Conservation (phyloP, 2,113 vertebrate genomes). For the Sterna hirundo region DNA sequence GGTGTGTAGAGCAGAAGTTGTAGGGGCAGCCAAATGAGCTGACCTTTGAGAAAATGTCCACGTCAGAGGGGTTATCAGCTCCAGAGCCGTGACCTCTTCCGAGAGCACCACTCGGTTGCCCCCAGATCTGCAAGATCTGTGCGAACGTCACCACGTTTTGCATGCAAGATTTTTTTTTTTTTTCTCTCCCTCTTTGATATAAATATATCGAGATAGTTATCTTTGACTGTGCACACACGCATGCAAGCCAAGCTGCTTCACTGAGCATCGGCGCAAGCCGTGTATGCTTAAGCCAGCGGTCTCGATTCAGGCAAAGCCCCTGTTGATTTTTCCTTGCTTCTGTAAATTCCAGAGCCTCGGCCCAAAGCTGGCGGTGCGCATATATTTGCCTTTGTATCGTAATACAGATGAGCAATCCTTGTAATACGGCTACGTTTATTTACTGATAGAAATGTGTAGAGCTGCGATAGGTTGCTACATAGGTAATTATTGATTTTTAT, state of each 20-base stretch:
- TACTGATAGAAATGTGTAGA: neutral
- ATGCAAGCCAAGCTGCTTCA: neutral
- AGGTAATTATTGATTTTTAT: neutral
- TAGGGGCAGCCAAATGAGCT: neutral
- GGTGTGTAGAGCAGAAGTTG: neutral
- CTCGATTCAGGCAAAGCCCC: conserved; percentile 26
- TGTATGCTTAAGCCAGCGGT: neutral
- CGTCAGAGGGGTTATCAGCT: neutral
- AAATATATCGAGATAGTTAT: neutral
- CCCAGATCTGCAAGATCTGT: neutral
- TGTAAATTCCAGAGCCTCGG: conserved; percentile 24
- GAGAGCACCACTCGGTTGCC: neutral
- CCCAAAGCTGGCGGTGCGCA: neutral
- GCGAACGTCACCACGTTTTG: neutral
- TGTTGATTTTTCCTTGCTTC: conserved; percentile 47
- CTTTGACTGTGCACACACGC: neutral
- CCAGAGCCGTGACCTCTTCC: neutral
- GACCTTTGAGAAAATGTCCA: neutral
- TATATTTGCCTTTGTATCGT: conserved; percentile 30
- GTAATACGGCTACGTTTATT: neutral
- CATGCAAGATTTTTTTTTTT: neutral
- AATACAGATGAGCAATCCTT: neutral
- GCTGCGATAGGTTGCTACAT: neutral
- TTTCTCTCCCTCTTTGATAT: neutral
- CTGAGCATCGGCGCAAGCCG: neutral